Base-by-base conservation (phyloP, 2,797 vertebrate species). In the Ispidina lecontei region DNA sequence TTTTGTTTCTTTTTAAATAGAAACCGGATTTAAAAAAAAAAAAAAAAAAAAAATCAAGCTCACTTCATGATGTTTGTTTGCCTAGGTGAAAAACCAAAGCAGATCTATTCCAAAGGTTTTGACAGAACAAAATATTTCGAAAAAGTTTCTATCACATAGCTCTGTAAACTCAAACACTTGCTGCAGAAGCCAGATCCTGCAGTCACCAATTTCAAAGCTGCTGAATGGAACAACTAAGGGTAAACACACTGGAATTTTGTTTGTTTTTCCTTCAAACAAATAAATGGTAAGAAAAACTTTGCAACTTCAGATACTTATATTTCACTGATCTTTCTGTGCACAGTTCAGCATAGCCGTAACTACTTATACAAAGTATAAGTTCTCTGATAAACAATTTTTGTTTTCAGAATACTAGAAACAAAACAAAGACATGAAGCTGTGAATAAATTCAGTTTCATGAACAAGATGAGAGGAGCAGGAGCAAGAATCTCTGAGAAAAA, bases 151-250 rank as follows among this genome's bases (percentile, higher is more conserved):
- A 47, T 43, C 64, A 49, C 31, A 29, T 0, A 47, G 55, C 63
- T 81, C 65, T 49, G 49, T 44, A 58, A 90, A 87, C 82, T 28
- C 25, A 35, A 77, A 68, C 64, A 89, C 49, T 64, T 70, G 31
- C 82, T 35, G 26, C 0, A 59, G 51, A 76, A 73, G 59, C 3
- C 75, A 79, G 31, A 76, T 73, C 56, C 65, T 49, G 31, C 8
- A 78, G 67, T 14, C 60, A 51, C n/a, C 63, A 25, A 84, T 63
- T 77, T 86, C 73, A 80, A 72, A 89, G 59, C 43, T 67, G 56
- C 21, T 56, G 10, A 21, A 84, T 70, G 35, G 74, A 79, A 65
- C 52, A 86, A 37, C 54, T 41, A 25, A 72, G 21, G 3, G 6
- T 19, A 23, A 62, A 72, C 46, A 69, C 0, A 1, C 1, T 2